Conservation (phyloP, 2,797 vertebrate species). For the Tenualosa thibaudeaui region DNA sequence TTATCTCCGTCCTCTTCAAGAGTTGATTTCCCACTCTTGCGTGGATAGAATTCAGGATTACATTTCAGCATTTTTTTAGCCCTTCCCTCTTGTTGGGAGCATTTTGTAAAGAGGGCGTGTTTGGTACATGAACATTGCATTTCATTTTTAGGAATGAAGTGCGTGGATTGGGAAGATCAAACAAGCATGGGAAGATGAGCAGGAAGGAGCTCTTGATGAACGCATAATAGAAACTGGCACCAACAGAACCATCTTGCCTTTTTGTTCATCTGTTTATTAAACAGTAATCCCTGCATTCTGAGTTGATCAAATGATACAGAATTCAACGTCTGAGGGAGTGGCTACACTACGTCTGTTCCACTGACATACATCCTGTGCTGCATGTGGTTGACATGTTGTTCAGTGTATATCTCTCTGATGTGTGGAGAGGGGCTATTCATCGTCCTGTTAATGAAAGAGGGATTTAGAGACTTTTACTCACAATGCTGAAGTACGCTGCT, state of each 20-base stretch:
- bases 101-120: background rate
- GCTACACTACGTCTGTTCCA: background rate
- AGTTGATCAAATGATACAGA: background rate
- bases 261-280: constrained; percentile 1
- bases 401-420: background rate
- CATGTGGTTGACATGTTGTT: background rate
- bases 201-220: background rate
- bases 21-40: background rate
- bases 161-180: background rate
- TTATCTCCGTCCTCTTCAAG: background rate
- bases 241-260: background rate
- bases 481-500: background rate
- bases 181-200: too few relatives aligned
- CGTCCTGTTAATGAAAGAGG: constrained; percentile 29
- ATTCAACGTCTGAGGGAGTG: background rate
- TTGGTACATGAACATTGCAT: background rate
- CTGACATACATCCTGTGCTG: background rate
- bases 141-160: background rate
- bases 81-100: background rate
- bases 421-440: constrained; percentile 19
- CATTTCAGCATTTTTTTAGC: background rate
- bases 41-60: background rate
- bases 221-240: background rate
- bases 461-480: constrained; percentile 26
- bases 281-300: background rate